A percentile compares a stretch with the other conserved stretches of the same genome.
Conservation (phyloP, 2,888 invertebrate species). For the Sphaeridia pumilis region DNA sequence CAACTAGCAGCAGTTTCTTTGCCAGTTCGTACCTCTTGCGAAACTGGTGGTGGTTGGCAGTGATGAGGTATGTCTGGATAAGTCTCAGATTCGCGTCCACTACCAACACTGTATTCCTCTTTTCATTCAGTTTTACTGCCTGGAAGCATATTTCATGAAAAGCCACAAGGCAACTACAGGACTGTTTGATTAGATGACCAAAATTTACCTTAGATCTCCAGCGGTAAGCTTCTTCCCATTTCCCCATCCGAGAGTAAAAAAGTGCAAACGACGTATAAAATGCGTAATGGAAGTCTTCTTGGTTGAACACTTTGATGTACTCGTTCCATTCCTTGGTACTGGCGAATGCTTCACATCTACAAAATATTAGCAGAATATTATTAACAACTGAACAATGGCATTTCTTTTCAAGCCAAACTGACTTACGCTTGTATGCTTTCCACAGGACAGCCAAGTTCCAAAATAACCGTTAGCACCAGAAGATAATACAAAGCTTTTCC, state of each 20-base stretch:
- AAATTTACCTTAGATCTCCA: slow-evolving; percentile 17
- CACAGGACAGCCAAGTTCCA: slow-evolving; percentile 44
- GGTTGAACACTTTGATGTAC: slow-evolving; percentile 19
- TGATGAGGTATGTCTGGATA: slow-evolving; percentile 27
- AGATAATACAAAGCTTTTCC: slow-evolving; percentile 52
- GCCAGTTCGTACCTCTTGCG: slow-evolving; percentile 31
- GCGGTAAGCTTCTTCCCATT: slow-evolving; percentile 24
- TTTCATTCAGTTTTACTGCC: slow-evolving; percentile 15
- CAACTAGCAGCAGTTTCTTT: slow-evolving; percentile 20
- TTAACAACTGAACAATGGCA: slow-evolving; percentile 17
- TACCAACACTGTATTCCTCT: slow-evolving; percentile 18
- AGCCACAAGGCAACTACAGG: too few relatives aligned
- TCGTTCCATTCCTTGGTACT: slow-evolving; percentile 21
- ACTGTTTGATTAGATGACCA: too few relatives aligned
- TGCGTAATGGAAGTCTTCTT: slow-evolving; percentile 24
- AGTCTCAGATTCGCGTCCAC: slow-evolving; percentile 26
- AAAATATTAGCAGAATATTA: neutral
- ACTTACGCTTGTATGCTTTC: too few relatives aligned
- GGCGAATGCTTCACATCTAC: slow-evolving; percentile 27
- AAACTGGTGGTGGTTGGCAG: slow-evolving; percentile 29
- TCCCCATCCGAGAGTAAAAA: slow-evolving; percentile 25
- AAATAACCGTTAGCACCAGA: slow-evolving; percentile 46
- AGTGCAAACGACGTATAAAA: slow-evolving; percentile 27
- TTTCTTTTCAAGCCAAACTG: too few relatives aligned
- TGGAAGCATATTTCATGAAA: too few relatives aligned